A percentile compares a stretch with the other conserved stretches of the same genome.
Evolutionary conservation across 1,140 invertebrate genomes (phyloP).

Genomic region (Heliothis virescens): DNA sequence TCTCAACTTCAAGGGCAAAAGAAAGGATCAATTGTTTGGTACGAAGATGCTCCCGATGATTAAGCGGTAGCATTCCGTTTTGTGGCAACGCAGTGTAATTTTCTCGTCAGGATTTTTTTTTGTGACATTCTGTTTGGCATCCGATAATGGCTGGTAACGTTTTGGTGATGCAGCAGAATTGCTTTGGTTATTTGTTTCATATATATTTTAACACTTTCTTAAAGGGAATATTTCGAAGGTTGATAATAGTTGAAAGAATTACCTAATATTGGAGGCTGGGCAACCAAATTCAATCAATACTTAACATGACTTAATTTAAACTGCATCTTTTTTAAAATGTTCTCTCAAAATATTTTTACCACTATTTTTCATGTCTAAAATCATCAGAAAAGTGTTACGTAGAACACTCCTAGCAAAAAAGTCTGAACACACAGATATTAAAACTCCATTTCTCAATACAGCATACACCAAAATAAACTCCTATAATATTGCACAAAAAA

Average conservation of each 20-base stretch:
- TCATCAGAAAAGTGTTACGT: too few species aligned
- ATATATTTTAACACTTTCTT: not conserved
- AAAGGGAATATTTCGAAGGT: too few species aligned
- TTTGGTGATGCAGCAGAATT: slow-evolving; percentile 29
- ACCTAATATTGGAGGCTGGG: too few species aligned
- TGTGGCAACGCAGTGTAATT: slow-evolving; percentile 35
- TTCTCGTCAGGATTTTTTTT: slow-evolving; percentile 47
- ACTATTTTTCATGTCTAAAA: too few species aligned
- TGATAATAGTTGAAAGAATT: too few species aligned
- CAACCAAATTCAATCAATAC: too few species aligned
- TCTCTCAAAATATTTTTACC: too few species aligned
- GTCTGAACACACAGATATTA: too few species aligned
- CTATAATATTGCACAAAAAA: not conserved
- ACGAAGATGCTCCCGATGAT: slow-evolving; percentile 36
- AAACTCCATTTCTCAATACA: not conserved
- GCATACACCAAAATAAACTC: not conserved
- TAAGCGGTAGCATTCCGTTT: slow-evolving; percentile 44
- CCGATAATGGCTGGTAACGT: slow-evolving; percentile 34
- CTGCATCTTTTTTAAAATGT: too few species aligned
- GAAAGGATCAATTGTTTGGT: slow-evolving; percentile 50
- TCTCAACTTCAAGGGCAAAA: slow-evolving; percentile 36
- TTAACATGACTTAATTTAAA: too few species aligned
- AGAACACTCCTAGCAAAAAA: too few species aligned
- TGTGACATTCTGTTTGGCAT: slow-evolving; percentile 32
- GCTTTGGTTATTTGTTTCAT: not conserved